Base-by-base conservation (phyloP, 2,113 vertebrate genomes). In the Xenus cinereus region DNA sequence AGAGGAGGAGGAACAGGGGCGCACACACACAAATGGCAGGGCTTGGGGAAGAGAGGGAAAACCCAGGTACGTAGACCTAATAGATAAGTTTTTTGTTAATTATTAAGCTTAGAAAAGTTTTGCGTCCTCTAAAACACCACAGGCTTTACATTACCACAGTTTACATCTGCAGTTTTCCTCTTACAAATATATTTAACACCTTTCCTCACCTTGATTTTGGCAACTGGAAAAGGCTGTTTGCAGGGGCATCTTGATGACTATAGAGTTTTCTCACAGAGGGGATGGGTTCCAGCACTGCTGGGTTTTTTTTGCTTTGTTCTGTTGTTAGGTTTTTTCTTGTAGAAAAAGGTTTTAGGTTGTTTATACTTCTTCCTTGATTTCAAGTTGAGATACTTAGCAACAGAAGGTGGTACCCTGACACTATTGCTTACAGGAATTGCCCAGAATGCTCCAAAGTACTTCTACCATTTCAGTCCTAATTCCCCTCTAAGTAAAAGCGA, bases 11-110 rank as follows among this genome's bases (percentile, higher is more conserved):
- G 30, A 39, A 32, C 26, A 26, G 28, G 14, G 26, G 23, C 64
- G 3, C 18, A 21, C 53, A 48, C 2, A 3, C 18, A n/a, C 7
- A 22, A 48, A 16, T 0, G 2, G 9, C 32, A 33, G 24, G 23
- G n/a, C 28, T 24, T 53, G 43, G 37, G 26, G 22, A 80, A 84
- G 63, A 75, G 35, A 79, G 57, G 15, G 33, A 15, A 63, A 82
- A 16, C 13, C 16, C 60, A 23, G 14, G 3, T 18, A 39, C 0
- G 0, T 13, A 26, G 28, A 54, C 28, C 53, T 54, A 30, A 54
- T 26, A 24, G n/a, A 24, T 35, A 76, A 76, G 8, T 21, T 17
- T 76, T 76, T 76, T 60, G 59, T 37, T 60, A 76, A 60, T 35
- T 37, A 50, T 62, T 48, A 75, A 71, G 28, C 5, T 75, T 67